Conservation (phyloP, 2,797 vertebrate species). For the Kryptolebias ocellatus region DNA sequence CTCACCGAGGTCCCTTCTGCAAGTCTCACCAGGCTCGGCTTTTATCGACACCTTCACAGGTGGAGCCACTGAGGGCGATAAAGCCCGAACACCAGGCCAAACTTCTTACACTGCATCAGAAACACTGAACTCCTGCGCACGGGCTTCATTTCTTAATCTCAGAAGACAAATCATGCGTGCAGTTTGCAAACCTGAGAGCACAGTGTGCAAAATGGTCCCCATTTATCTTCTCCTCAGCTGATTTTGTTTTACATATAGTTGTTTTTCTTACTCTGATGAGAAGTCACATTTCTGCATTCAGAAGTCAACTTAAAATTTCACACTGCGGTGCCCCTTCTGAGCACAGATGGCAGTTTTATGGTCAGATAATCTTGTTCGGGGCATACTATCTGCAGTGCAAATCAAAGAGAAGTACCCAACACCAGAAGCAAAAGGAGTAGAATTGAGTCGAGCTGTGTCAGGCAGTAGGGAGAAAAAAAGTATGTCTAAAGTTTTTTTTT, state of each 20-base stretch:
- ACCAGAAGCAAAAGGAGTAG: neutral
- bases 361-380: neutral
- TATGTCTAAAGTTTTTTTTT: neutral
- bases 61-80: neutral
- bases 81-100: neutral
- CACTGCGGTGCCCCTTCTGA: neutral
- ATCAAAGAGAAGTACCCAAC: neutral
- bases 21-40: neutral
- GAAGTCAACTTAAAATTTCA: neutral
- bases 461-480: neutral
- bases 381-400: neutral
- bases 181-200: neutral
- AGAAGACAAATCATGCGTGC: neutral
- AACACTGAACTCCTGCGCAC: neutral
- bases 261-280: neutral
- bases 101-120: neutral
- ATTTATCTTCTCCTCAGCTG: neutral
- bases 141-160: neutral
- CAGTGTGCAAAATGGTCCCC: neutral
- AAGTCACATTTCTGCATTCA: neutral
- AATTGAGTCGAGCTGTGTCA: neutral
- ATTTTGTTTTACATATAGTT: too few species aligned
- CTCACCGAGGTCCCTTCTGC: neutral
- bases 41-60: conserved; percentile 6
- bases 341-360: neutral